Base-by-base conservation (phyloP, 1,140 invertebrate species). In the Drosophila lini region DNA sequence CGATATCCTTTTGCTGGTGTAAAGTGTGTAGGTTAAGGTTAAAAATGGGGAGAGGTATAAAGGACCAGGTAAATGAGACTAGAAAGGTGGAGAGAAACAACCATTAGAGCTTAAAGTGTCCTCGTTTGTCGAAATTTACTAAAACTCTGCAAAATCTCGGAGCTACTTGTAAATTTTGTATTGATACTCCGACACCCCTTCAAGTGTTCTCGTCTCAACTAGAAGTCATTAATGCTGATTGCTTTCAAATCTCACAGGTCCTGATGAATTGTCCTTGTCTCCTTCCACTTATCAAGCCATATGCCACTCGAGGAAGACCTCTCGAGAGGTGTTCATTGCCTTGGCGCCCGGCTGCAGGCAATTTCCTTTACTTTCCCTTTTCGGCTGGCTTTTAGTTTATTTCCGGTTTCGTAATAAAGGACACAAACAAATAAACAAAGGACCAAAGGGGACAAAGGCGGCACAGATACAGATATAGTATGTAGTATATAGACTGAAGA, bases 281-380 rank as follows among this genome's bases (percentile, higher is more conserved):
- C 25, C 9, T 31, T n/a, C 45, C 45, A 28, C 45, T n/a, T 10
- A 4, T 15, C 61, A 28, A 28, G 0, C 25, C 25, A 44, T 50
- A 16, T 19, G 36, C 57, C 58, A 41, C 64, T 64, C 19, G 19
- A 67, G 15, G 41, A 61, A n/a, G 32, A 7, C n/a, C 48, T 50
- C 64, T 65, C 25, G 31, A 42, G 61, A 52, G 65, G 61, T 69
- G 65, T 69, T 69, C 80, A 79, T 88, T 79, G 80, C 64, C 62
- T 78, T 70, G 38, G 68, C 60, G 67, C 57, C 64, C 52, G 70
- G 61, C 79, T 82, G 75, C 70, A 77, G 75, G 82, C 83, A 88
- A 85, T 85, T 79, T 88, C 79, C 83, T 79, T 42, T 65, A 86
- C 84, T 86, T 86, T 81, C 75, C 74, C 50, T 75, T 68, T 68